Percentiles rank a stretch among this genome's conserved stretches.
Evolutionary conservation across 2,797 vertebrate genomes (phyloP).

Genomic region (Sphaeramia orbicularis): DNA sequence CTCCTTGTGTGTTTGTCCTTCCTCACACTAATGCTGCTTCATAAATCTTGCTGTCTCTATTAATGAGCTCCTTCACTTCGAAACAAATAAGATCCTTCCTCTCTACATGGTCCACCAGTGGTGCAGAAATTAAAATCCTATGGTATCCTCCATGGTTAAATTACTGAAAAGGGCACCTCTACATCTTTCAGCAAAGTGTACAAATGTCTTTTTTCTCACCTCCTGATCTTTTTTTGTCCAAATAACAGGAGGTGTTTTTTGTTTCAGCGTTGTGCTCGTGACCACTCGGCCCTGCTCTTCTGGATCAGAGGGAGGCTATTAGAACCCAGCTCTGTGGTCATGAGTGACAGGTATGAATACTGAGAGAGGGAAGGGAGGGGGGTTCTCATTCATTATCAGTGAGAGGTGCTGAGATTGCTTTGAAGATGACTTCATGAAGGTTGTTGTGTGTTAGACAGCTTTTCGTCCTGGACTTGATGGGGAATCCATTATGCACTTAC

Average conservation of each 20-base stretch:
- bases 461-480: conserved; percentile 36
- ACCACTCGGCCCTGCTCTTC: conserved; percentile 17
- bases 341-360: conserved; percentile 78
- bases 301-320: conserved; percentile 42
- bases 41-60: conserved; percentile 71
- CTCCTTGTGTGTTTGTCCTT: conserved; percentile 57
- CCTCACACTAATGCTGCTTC: conserved; percentile 64
- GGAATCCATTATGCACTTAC: conserved; percentile 45
- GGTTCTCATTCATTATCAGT: conserved; percentile 81
- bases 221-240: conserved; percentile 8
- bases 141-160: conserved; percentile 20
- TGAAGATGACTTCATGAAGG: conserved; percentile 71
- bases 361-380: conserved; percentile 31
- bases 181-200: background rate
- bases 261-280: conserved; percentile 11
- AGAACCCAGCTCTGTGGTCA: conserved; percentile 41
- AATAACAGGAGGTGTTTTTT: conserved; percentile 20
- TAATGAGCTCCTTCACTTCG: conserved; percentile 66
- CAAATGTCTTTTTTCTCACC: conserved; percentile 21
- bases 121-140: conserved; percentile 28
- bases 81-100: conserved; percentile 58
- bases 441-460: conserved; percentile 48
- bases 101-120: conserved; percentile 18
- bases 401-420: conserved; percentile 76
- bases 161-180: background rate